Evolutionary conservation across 2,888 invertebrate species (phyloP).

Genomic region (Heliconius ethilla): DNA sequence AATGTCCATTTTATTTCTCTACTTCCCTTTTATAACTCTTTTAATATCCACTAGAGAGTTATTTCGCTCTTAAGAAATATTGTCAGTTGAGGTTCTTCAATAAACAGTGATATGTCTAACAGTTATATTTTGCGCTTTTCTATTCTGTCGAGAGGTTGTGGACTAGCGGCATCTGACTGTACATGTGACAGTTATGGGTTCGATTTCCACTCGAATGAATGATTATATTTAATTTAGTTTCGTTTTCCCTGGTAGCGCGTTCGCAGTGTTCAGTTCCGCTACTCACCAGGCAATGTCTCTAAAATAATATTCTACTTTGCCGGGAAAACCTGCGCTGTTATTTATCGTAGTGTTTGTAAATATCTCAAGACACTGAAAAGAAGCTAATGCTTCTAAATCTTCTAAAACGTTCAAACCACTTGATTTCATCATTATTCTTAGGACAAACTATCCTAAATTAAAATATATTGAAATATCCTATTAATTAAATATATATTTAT

Average conservation of each 20-base stretch:
- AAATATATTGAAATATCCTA: background rate
- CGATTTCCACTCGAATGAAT: too few species aligned
- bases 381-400: too few species aligned
- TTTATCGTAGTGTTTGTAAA: too few species aligned
- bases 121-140: slow-evolving; percentile 30
- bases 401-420: too few species aligned
- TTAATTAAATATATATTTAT: background rate
- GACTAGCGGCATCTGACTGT: background rate
- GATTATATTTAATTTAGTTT: too few species aligned
- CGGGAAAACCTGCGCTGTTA: too few species aligned
- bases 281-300: background rate
- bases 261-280: background rate
- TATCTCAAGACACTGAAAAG: too few species aligned
- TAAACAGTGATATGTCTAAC: slow-evolving; percentile 30
- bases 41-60: slow-evolving; percentile 27
- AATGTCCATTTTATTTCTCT: slow-evolving; percentile 7
- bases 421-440: too few species aligned
- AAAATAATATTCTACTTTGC: background rate
- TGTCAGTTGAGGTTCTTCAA: slow-evolving; percentile 31
- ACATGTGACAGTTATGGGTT: background rate
- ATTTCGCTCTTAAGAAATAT: slow-evolving; percentile 34
- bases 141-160: background rate
- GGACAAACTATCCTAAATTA: background rate
- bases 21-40: slow-evolving; percentile 24
- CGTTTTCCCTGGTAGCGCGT: too few species aligned